These are phyloP conservation scores for Dione vanillae DNA, from an alignment of 2,888 invertebrate genomes.

Conservation along the genomic window DNA sequence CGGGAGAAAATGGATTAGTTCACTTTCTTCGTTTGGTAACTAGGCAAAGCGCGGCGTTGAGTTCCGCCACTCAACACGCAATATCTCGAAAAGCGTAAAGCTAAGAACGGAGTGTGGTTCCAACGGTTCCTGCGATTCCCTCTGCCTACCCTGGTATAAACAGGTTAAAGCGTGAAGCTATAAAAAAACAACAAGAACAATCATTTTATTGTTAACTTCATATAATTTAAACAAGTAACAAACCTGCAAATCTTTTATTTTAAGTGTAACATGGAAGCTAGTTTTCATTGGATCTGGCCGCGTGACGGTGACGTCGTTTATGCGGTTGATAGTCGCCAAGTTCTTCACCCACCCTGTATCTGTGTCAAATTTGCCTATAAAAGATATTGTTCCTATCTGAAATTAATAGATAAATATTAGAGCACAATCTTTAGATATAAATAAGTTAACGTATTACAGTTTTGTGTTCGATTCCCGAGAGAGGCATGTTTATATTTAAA, in stretches of 20 bases:
- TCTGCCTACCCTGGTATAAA: no score
- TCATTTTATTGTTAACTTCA: no score
- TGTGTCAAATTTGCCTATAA: conserved; percentile 81
- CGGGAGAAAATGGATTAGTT: no score
- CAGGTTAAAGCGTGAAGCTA: no score
- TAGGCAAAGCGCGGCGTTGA: no score
- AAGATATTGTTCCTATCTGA: conserved; percentile 79
- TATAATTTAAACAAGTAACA: conserved; percentile 17
- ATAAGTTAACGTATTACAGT: background rate
- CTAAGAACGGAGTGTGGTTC: no score
- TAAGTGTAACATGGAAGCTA: conserved; percentile 72
- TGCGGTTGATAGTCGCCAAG: conserved; percentile 82
- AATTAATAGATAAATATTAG: background rate
- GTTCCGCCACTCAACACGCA: no score
- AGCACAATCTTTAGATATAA: background rate
- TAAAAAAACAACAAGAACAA: no score
- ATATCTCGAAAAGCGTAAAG: no score
- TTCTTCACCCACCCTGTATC: conserved; percentile 82
- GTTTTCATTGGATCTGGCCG: conserved; percentile 73
- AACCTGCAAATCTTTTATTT: conserved; percentile 77
- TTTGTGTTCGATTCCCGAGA: background rate
- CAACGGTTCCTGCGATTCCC: no score
- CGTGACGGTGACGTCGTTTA: conserved; percentile 80
- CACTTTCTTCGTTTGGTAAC: no score
- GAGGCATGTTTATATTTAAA: no score